Evolutionary conservation across 2,888 invertebrate genomes (phyloP).

Genomic region (Catocala fraxini): DNA sequence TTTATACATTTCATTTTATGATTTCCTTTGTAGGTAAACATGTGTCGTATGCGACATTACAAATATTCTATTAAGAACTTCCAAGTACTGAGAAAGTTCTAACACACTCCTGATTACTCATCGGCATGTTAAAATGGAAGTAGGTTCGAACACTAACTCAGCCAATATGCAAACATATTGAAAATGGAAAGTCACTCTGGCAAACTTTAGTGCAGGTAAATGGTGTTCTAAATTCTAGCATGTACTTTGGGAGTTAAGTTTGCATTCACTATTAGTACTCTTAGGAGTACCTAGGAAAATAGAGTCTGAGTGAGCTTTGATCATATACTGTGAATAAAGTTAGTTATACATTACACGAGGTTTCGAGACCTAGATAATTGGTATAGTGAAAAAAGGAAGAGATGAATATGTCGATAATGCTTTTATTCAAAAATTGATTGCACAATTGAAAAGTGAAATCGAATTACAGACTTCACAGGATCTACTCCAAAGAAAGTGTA

Average conservation of each 20-base stretch:
- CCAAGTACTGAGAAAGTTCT: constrained; percentile 29
- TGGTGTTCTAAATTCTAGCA: constrained; percentile 29
- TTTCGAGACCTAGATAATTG: too few species aligned
- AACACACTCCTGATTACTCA: constrained; percentile 47
- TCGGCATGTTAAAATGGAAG: constrained; percentile 51
- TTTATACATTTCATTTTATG: constrained; percentile 28
- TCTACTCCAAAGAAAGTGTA: constrained; percentile 7
- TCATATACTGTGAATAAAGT: too few species aligned
- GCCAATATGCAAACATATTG: constrained; percentile 67
- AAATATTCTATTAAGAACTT: constrained; percentile 7
- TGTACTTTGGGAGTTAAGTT: constrained; percentile 5
- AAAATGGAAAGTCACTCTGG: constrained; percentile 66
- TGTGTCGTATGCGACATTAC: too few species aligned
- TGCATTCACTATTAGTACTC: not conserved
- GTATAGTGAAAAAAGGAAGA: not conserved
- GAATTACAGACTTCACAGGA: not conserved
- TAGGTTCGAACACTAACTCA: constrained; percentile 55
- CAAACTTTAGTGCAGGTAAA: constrained; percentile 42
- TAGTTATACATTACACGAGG: too few species aligned
- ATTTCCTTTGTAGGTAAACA: constrained; percentile 5
- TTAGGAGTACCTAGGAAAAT: not conserved
- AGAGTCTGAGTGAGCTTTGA: too few species aligned
- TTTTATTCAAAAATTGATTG: not conserved
- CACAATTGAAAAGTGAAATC: not conserved
- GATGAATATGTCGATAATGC: not conserved